Evolutionary conservation across 2,888 invertebrate species (phyloP).

Genomic region (Pristionchus arcanus): DNA sequence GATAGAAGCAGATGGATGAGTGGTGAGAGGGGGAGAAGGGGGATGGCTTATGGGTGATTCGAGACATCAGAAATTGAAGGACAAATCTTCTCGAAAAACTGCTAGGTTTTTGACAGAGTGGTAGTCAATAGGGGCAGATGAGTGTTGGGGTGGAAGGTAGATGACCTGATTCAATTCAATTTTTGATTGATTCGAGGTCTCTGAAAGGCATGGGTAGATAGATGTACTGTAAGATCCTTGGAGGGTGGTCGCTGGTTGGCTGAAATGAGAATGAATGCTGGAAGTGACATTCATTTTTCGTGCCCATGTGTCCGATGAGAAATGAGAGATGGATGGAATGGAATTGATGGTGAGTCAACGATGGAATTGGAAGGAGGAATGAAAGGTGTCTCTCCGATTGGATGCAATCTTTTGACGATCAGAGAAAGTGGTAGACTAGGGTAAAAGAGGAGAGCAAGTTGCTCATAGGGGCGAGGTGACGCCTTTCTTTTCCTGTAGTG

Average conservation of each 20-base stretch:
- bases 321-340: conserved; percentile 16
- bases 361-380: not conserved
- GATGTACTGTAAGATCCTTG: not conserved
- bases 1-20: not conserved
- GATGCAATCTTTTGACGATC: not conserved
- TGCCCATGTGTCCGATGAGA: not conserved
- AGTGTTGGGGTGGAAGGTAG: no score
- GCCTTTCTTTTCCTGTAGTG: not conserved
- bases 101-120: no score
- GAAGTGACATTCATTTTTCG: not conserved
- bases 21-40: not conserved
- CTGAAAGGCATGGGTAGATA: not conserved
- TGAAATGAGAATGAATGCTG: not conserved
- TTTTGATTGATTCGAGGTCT: no score
- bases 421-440: not conserved
- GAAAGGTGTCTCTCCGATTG: not conserved
- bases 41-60: no score
- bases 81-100: no score
- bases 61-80: no score
- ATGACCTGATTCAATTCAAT: no score
- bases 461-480: not conserved
- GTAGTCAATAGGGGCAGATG: no score
- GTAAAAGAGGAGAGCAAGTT: not conserved
- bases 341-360: not conserved
- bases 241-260: not conserved